A percentile compares a stretch with the other conserved stretches of the same genome.
Conservation (phyloP, 2,888 invertebrate genomes). For the Pediacus dermestoides region DNA sequence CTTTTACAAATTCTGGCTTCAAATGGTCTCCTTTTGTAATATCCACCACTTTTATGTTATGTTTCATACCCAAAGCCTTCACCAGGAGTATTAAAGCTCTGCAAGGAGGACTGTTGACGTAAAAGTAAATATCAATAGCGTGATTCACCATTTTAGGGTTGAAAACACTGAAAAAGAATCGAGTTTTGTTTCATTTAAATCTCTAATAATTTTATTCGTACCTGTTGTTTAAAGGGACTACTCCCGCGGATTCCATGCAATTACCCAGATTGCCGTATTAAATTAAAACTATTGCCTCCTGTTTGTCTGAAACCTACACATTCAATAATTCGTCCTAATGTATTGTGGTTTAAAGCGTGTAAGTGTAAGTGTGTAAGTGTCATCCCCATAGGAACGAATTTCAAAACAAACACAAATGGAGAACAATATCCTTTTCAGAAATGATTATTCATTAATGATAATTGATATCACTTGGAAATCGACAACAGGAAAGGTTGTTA, state of each 20-base stretch:
- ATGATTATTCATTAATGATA: too few relatives aligned
- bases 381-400: too few relatives aligned
- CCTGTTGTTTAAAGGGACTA: conserved; percentile 38
- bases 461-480: too few relatives aligned
- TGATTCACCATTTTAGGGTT: conserved; percentile 34
- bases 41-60: conserved; percentile 63
- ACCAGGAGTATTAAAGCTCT: conserved; percentile 62
- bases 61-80: conserved; percentile 61
- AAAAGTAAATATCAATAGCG: conserved; percentile 61
- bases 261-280: conserved; percentile 43
- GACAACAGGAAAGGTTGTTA: too few relatives aligned
- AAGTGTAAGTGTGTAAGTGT: too few relatives aligned
- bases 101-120: conserved; percentile 61
- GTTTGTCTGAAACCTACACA: too few relatives aligned
- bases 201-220: conserved; percentile 11
- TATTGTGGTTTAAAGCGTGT: too few relatives aligned
- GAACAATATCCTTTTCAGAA: too few relatives aligned
- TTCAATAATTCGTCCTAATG: too few relatives aligned
- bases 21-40: conserved; percentile 60
- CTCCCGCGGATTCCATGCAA: conserved; percentile 45
- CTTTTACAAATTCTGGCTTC: conserved; percentile 66
- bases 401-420: too few relatives aligned
- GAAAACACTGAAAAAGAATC: conserved; percentile 27
- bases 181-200: background rate
- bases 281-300: too few relatives aligned